Evolutionary conservation across 2,888 invertebrate genomes (phyloP).

Genomic region (Archaeoteleia sp.): DNA sequence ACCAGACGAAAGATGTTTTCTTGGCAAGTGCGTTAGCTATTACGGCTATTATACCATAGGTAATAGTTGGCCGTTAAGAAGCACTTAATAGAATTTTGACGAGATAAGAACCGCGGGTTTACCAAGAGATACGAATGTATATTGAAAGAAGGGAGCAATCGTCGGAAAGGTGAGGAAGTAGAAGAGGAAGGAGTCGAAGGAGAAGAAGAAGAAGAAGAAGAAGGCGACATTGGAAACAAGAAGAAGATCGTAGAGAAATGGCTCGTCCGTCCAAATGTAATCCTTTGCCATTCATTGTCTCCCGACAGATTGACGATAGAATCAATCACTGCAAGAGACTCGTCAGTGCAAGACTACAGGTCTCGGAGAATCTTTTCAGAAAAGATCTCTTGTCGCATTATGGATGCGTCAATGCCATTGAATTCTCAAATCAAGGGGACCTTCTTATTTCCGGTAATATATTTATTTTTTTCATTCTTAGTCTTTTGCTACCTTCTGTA

Average conservation of each 20-base stretch:
- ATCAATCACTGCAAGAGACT: conserved; percentile 79
- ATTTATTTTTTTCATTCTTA: too few relatives aligned
- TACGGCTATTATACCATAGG: too few relatives aligned
- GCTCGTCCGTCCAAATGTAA: conserved; percentile 76
- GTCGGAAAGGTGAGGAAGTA: conserved; percentile 51
- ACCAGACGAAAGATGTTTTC: not conserved
- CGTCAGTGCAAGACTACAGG: conserved; percentile 79
- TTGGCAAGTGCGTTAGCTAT: too few relatives aligned
- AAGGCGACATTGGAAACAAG: conserved; percentile 12
- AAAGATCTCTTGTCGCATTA: conserved; percentile 92
- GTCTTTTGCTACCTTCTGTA: too few relatives aligned
- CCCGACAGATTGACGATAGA: conserved; percentile 80
- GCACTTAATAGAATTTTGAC: too few relatives aligned
- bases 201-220: conserved; percentile 12
- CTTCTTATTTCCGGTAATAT: conserved; percentile 92
- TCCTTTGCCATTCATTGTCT: conserved; percentile 79
- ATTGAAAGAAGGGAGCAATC: conserved; percentile 63
- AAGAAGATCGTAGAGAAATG: conserved; percentile 63
- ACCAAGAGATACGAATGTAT: conserved; percentile 28
- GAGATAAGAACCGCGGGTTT: too few relatives aligned
- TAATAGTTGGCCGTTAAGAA: too few relatives aligned
- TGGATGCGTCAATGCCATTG: conserved; percentile 97
- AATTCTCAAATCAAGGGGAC: conserved; percentile 92
- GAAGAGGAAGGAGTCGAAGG: too few relatives aligned
- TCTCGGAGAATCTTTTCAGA: conserved; percentile 85